Conservation (phyloP, 2,113 vertebrate species). For the Peromyscus maniculatus region DNA sequence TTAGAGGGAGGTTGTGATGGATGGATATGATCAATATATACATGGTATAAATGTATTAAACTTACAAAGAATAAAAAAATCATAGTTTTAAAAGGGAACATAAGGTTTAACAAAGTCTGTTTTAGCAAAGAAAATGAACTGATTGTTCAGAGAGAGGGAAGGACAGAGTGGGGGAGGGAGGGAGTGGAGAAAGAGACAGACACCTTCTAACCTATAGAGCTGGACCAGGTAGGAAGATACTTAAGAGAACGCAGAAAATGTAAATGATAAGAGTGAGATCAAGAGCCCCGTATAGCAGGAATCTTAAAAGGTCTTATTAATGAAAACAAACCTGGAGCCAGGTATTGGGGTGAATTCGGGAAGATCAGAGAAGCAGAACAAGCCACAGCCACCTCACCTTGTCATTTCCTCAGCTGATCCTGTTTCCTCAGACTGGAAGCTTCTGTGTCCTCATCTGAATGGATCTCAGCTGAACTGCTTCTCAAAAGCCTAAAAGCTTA, state of each 20-base stretch:
- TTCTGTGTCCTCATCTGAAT: no score
- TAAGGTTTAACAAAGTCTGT: not conserved
- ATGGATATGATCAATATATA: not conserved
- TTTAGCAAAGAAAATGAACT: not conserved
- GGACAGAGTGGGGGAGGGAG: not conserved
- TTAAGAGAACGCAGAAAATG: not conserved
- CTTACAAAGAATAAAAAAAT: not conserved
- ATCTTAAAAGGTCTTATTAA: no score
- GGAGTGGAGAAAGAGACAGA: not conserved
- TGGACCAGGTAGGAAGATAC: not conserved
- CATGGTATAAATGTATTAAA: not conserved
- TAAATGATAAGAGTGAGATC: not conserved
- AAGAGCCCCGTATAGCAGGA: no score
- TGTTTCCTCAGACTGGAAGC: no score
- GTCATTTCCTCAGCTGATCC: no score
- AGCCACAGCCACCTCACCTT: no score
- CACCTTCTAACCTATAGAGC: not conserved
- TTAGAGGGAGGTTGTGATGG: not conserved
- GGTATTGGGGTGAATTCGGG: no score
- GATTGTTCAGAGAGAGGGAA: not conserved
- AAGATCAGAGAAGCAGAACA: no score
- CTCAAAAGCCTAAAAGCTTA: no score
- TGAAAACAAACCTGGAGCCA: no score
- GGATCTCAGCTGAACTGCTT: no score
- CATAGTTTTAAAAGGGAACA: not conserved